Evolutionary conservation across 2,113 vertebrate species (phyloP), one percentile per base, ranked within the genome.

Genomic region (Amphiprion percula): DNA sequence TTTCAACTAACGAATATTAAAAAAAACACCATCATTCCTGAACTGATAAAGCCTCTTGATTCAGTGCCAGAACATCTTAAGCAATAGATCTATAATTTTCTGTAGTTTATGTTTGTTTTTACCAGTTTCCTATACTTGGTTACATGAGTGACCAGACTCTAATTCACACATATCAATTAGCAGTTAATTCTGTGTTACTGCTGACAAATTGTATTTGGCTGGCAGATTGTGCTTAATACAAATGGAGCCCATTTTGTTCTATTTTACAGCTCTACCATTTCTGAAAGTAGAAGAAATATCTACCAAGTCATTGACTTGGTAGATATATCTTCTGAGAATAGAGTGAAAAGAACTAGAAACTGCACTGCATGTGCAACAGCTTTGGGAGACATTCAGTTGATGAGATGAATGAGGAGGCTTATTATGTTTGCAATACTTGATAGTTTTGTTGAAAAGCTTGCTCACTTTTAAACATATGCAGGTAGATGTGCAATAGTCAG

Each of bases 401-500:
- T 15, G 2, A 12, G 41, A 44, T 44, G 41, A 44, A 44, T 44
- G 41, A 50, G 8, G 33, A 10, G 33, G 33, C 33, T 37, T 44
- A 44, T 44, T 44, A 44, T 44, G 3, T 12, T 44, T 44, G 41
- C 41, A 4, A 44, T 44, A 44, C 12, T 44, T 44, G 41, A 44
- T 12, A 3, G 4, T 44, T 44, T 37, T 8, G 17, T 21, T 16
- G 41, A 44, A 28, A 28, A 7, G 14, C 12, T 54, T 46, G 8
- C 17, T 53, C 41, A 44, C 6, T 14, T 44, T 14, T 54, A 68
- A 17, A 23, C 50, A 16, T 0, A 19, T 1, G 5, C 30, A 52
- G 67, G 5, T 23, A 58, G 67, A 33, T 19, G 28, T 68, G 10
- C 14, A 44, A 12, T 4, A 55, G 58, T 68, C 69, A 66, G 33